These are phyloP conservation scores for Pteria penguin DNA, from an alignment of 2,888 invertebrate species.

Conservation along the genomic window DNA sequence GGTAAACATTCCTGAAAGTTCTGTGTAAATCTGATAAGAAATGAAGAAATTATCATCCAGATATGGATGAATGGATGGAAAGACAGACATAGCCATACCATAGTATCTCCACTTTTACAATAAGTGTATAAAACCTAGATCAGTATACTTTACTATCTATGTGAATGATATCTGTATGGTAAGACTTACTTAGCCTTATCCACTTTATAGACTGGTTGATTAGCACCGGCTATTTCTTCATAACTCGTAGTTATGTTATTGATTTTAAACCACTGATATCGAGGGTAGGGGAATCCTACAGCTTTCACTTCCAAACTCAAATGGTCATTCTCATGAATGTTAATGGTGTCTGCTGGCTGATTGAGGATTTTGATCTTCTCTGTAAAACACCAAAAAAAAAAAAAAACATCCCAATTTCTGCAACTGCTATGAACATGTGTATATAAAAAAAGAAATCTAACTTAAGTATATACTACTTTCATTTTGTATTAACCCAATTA, in stretches of 20 bases:
- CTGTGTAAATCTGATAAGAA: too few relatives aligned
- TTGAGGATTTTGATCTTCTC: conserved; percentile 32
- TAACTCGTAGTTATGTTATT: conserved; percentile 15
- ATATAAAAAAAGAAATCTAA: neutral
- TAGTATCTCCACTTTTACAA: too few relatives aligned
- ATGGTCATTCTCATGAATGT: conserved; percentile 58
- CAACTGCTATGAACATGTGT: neutral
- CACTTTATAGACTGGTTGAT: conserved; percentile 28
- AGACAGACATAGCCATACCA: too few relatives aligned
- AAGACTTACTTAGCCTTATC: conserved; percentile 35
- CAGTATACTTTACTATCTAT: too few relatives aligned
- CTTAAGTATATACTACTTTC: neutral
- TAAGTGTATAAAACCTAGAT: too few relatives aligned
- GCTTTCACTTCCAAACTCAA: conserved; percentile 71
- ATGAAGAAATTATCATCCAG: too few relatives aligned
- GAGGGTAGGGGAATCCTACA: conserved; percentile 78
- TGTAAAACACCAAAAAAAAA: too few relatives aligned
- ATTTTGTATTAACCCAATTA: neutral
- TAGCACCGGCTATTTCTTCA: conserved; percentile 31
- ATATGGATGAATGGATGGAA: too few relatives aligned
- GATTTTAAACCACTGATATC: conserved; percentile 75
- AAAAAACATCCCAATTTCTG: neutral
- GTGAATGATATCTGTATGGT: too few relatives aligned
- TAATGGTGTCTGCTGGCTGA: conserved; percentile 48
- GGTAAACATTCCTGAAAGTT: too few relatives aligned